phyloP scores from a whole-genome alignment of 2,797 vertebrate species.

The Dallia pectoralis region DNA sequence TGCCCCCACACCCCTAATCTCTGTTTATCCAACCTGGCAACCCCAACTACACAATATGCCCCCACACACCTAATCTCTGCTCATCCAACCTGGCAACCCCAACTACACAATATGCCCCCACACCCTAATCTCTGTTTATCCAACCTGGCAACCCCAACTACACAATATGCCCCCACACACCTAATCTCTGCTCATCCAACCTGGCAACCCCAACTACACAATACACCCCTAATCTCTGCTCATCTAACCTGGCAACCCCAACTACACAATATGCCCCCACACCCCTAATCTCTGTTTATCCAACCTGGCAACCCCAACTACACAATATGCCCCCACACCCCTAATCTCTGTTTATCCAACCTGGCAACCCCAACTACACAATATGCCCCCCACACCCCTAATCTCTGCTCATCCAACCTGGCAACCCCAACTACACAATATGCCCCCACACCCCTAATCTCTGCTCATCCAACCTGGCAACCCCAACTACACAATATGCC shows the following conservation, averaged over 20 bases:
- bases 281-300: too few species aligned
- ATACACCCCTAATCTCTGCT: conserved; percentile 83
- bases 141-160: conserved; percentile 98
- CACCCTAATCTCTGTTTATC: conserved; percentile 72
- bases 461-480: conserved; percentile 97
- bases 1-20: conserved; percentile 39
- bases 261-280: conserved; percentile 92
- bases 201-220: conserved; percentile 98
- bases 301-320: conserved; percentile 98
- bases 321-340: conserved; percentile 80
- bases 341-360: too few species aligned
- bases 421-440: conserved; percentile 98
- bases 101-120: conserved; percentile 95
- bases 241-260: conserved; percentile 97
- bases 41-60: conserved; percentile 94
- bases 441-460: conserved; percentile 39
- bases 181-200: conserved; percentile 90
- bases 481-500: conserved; percentile 95
- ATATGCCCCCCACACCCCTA: conserved; percentile 68
- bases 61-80: conserved; percentile 70
- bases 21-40: conserved; percentile 98
- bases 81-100: conserved; percentile 96
- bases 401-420: conserved; percentile 96
- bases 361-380: conserved; percentile 98
- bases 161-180: conserved; percentile 82